Evolutionary conservation across 2,113 vertebrate genomes (phyloP).

Genomic region (Pseudopipra pipra): DNA sequence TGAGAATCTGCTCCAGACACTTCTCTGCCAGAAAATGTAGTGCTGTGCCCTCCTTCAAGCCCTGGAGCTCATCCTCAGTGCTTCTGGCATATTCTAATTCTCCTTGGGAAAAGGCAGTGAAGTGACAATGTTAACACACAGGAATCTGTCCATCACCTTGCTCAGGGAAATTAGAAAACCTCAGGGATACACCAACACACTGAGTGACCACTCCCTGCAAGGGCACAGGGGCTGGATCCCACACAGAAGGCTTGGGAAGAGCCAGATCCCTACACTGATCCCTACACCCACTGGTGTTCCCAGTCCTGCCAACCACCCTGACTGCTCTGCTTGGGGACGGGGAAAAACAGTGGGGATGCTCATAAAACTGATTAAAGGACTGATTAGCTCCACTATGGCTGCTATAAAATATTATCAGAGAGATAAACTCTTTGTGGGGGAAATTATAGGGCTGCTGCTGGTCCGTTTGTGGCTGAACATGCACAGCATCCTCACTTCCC

Average conservation of each 20-base stretch:
- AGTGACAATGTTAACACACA: not conserved
- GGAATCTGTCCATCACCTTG: not conserved
- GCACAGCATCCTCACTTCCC: not conserved
- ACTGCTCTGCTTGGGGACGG: not conserved
- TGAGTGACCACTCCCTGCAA: fast-evolving
- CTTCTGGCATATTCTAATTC: not conserved
- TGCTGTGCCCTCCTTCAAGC: not conserved
- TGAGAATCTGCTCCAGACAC: not conserved
- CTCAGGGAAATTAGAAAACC: not conserved
- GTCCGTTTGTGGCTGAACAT: fast-evolving
- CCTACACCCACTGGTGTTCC: not conserved
- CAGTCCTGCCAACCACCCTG: not conserved
- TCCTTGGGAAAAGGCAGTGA: not conserved
- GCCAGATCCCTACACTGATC: not conserved
- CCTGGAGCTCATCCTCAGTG: not conserved
- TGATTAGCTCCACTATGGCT: not conserved
- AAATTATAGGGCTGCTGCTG: not conserved
- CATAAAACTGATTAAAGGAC: not conserved
- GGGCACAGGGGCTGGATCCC: not conserved
- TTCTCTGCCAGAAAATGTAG: not conserved
- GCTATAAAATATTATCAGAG: not conserved
- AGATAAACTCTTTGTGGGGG: not conserved
- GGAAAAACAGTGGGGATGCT: not conserved
- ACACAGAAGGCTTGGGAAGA: not conserved
- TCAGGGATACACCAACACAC: not conserved